A percentile compares a stretch with the other conserved stretches of the same genome.
These are phyloP conservation scores for Tetramorium alpestre DNA, from an alignment of 1,140 invertebrate species.

Conservation along the genomic window DNA sequence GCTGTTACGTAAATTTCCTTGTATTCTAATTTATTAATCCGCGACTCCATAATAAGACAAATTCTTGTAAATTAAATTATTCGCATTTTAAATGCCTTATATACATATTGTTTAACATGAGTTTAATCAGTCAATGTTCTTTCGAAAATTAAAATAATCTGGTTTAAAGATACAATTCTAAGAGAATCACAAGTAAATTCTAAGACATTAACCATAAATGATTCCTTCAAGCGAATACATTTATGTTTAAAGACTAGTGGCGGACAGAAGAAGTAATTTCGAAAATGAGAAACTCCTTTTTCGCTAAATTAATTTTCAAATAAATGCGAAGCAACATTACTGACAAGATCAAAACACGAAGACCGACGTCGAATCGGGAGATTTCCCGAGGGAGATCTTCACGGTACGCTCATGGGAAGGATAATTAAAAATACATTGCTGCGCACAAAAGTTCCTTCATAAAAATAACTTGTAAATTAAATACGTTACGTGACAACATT, in stretches of 20 bases:
- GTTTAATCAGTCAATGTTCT: not conserved
- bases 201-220: not conserved
- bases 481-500: slow-evolving; percentile 4
- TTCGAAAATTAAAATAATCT: not conserved
- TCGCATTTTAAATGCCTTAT: not conserved
- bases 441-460: not conserved
- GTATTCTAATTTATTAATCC: not conserved
- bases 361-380: not conserved
- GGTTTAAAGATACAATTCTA: not conserved
- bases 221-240: not conserved
- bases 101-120: not conserved
- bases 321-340: not conserved
- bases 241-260: not conserved
- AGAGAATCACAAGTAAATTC: not conserved
- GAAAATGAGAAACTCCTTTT: not conserved
- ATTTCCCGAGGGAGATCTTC: slow-evolving; percentile 17
- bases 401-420: not conserved
- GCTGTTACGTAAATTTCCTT: not conserved
- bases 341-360: not conserved
- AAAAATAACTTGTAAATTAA: slow-evolving; percentile 48
- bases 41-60: not conserved
- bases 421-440: slow-evolving; percentile 42
- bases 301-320: slow-evolving; percentile 8
- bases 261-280: not conserved
- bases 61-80: not conserved